phyloP scores from a whole-genome alignment of 1,140 invertebrate species.

The Drosophila nikananu region DNA sequence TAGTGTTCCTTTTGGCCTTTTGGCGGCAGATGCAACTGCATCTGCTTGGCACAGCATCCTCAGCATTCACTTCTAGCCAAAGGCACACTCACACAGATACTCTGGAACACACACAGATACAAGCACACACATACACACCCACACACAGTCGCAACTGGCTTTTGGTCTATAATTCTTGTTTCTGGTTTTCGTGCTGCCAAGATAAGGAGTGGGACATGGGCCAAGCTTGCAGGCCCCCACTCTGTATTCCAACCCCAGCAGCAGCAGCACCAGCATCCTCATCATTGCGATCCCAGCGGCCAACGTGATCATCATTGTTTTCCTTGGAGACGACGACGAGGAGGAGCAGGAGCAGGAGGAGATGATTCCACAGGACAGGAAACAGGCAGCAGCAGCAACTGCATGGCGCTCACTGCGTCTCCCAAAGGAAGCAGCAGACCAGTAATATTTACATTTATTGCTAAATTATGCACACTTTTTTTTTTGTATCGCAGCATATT shows the following conservation, averaged over 20 bases:
- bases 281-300: conserved; percentile 51
- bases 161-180: conserved; percentile 83
- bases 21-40: conserved; percentile 62
- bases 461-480: conserved; percentile 81
- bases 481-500: conserved; percentile 27
- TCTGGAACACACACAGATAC: conserved; percentile 31
- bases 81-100: conserved; percentile 45
- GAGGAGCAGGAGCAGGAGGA: conserved; percentile 1
- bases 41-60: conserved; percentile 38
- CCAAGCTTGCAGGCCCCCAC: conserved; percentile 9
- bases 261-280: conserved; percentile 23
- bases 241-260: conserved; percentile 16
- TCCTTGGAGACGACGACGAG: conserved; percentile 8
- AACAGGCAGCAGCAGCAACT: conserved; percentile 52
- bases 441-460: conserved; percentile 84
- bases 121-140: conserved; percentile 31
- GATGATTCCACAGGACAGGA: conserved; percentile 22
- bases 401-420: conserved; percentile 73
- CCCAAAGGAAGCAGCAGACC: conserved; percentile 80
- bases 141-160: conserved; percentile 68
- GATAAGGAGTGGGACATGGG: conserved; percentile 72
- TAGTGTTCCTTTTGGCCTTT: conserved; percentile 11
- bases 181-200: conserved; percentile 76
- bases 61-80: conserved; percentile 64
- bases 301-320: conserved; percentile 27